Base-by-base conservation (phyloP, 2,113 vertebrate species). In the Oophaga pumilio region DNA sequence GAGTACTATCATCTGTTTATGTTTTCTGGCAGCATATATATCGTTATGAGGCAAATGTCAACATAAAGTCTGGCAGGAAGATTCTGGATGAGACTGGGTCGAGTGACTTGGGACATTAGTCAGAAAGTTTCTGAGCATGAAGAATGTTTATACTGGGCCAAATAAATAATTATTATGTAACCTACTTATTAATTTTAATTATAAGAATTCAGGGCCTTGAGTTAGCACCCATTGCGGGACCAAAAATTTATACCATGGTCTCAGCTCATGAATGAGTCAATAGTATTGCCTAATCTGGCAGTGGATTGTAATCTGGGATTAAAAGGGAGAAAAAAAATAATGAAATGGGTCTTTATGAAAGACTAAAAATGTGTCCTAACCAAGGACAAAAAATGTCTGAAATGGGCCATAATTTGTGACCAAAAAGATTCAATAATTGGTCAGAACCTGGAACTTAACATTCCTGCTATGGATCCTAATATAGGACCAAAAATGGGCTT, bases 1-100 rank as follows among this genome's bases (percentile, higher is more conserved):
- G 62, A 73, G 15, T 71, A 84, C 82, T 24, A 53, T 68, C 8
- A 22, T 59, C n/a, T 84, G 56, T 85, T 85, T 85, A 60, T 85
- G 49, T 85, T 74, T 56, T 20, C 52, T 78, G 43, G 1, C 2
- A 13, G 33, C 18, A 2, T 26, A 6, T 69, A 33, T 18, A 74
- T 74, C 50, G 71, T 26, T 68, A 69, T 49, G 18, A 56, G 57
- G 68, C 28, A 53, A 56, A 56, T 8, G 11, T 24, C 11, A 14
- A 57, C 24, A 20, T 26, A 52, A 52, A 80, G 24, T 49, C 71
- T 43, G 26, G 28, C 20, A 52, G 14, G 15, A 49, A 52, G 53
- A 60, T 82, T 22, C 43, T 49, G 69, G 69, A 24, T 69, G n/a
- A 22, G 18, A 20, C 20, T 20, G 56, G 26, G 17, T 60, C 8